phyloP scores from a whole-genome alignment of 2,797 vertebrate species.

The Sebastiscus tertius region DNA sequence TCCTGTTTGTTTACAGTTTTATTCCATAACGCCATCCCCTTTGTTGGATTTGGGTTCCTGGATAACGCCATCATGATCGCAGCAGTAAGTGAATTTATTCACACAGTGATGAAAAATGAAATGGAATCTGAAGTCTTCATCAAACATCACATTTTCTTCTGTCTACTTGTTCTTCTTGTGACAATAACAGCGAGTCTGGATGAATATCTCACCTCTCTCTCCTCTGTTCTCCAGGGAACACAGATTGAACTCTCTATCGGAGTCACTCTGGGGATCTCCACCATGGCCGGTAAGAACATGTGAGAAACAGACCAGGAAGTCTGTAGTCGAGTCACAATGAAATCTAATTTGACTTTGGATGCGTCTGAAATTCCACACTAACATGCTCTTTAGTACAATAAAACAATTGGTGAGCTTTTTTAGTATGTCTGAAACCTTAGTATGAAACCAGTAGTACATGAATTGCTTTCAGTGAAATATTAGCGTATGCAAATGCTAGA shows the following conservation, averaged over 20 bases:
- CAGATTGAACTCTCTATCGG: slow-evolving; percentile 97
- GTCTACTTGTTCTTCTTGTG: not conserved
- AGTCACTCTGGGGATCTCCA: slow-evolving; percentile 95
- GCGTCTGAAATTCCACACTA: no score
- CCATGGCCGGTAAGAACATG: slow-evolving; percentile 91
- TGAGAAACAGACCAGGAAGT: not conserved
- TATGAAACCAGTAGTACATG: no score
- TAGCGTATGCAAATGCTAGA: no score
- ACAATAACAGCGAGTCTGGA: not conserved
- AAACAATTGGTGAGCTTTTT: no score
- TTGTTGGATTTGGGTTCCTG: slow-evolving; percentile 96
- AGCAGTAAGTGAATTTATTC: slow-evolving; percentile 84
- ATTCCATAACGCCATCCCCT: slow-evolving; percentile 95
- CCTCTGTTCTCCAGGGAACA: slow-evolving; percentile 86
- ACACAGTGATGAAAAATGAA: not conserved
- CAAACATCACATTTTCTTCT: not conserved
- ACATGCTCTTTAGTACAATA: no score
- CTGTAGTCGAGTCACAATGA: not conserved
- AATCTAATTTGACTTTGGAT: not conserved
- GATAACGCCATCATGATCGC: slow-evolving; percentile 99
- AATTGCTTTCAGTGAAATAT: no score
- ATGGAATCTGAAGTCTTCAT: not conserved
- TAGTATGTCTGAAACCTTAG: no score
- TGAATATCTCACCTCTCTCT: not conserved
- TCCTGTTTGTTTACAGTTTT: slow-evolving; percentile 83